Evolutionary conservation across 2,797 vertebrate species (phyloP), one percentile per base, ranked within the genome.

Genomic region (Hemitrygon akajei): DNA sequence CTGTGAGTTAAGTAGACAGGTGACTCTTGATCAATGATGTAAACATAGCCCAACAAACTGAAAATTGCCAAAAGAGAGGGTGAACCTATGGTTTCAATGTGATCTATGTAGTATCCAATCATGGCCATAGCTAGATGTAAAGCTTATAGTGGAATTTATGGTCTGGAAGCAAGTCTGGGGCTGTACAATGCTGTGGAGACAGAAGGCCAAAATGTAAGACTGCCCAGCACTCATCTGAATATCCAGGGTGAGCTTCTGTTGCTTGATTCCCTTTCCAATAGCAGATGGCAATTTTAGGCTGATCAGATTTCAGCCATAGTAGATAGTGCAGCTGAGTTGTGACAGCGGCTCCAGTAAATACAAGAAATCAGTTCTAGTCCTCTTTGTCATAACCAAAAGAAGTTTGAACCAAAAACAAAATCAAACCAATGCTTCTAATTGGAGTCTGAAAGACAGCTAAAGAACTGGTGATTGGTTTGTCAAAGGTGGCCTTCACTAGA

Each of bases 1-100:
- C 91, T 93, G 40, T 92, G 73, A 58, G 71, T 93, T 40, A 93
- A 93, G 7, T 75, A 75, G 91, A 71, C 89, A 93, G 87, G 71
- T 27, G 25, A 73, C 22, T 91, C 16, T 34, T 91, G 89, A 91
- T 37, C 11, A 10, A 93, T 76, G 12, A n/a, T 3, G 40, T 12
- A 30, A 75, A 93, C 3, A 27, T 4, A 75, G 27, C 7, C 14
- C 34, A 71, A 93, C 71, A 56, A 30, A 76, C 69, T 56, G 11
- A 56, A 75, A 71, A 37, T 56, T 58, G 30, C 30, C 27, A 12
- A 30, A 73, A 56, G n/a, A 25, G 14, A 40, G 14, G 73, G 71
- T 2, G 4, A 91, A 20, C 27, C 66, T 47, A 37, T 18, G 27
- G 4, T 93, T 93, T 27, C 25, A 71, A 6, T 60, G 11, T 25